Evolutionary conservation across 2,888 invertebrate species (phyloP).

Genomic region (Volucella inflata): DNA sequence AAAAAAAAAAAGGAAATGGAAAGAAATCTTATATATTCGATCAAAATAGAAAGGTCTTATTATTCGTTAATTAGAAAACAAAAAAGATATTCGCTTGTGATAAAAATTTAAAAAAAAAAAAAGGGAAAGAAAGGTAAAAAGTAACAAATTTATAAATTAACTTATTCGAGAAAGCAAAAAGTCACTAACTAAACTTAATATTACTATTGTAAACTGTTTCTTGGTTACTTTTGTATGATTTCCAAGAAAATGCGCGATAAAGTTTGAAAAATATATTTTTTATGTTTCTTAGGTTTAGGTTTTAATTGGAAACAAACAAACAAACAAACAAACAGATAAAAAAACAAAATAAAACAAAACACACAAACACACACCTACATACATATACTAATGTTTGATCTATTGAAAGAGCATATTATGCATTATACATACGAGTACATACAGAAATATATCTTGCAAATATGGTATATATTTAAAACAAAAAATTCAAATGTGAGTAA

Average conservation of each 20-base stretch:
- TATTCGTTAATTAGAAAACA: slow-evolving; percentile 28
- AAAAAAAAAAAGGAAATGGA: neutral
- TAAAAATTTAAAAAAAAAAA: slow-evolving; percentile 28
- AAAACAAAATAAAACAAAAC: slow-evolving; percentile 23
- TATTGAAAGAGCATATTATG: slow-evolving; percentile 45
- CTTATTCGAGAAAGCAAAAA: slow-evolving; percentile 49
- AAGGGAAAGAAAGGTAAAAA: neutral
- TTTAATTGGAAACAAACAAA: neutral
- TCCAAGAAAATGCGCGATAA: slow-evolving; percentile 5
- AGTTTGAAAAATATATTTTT: slow-evolving; percentile 47
- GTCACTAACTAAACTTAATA: slow-evolving; percentile 41
- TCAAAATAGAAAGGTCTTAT: slow-evolving; percentile 8
- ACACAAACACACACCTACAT: slow-evolving; percentile 26
- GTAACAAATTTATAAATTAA: slow-evolving; percentile 15
- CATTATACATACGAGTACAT: slow-evolving; percentile 23
- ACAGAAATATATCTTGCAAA: slow-evolving; percentile 19
- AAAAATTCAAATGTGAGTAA: slow-evolving; percentile 27
- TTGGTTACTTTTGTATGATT: slow-evolving; percentile 51
- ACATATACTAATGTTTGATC: slow-evolving; percentile 33
- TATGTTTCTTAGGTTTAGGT: slow-evolving; percentile 59
- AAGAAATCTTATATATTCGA: slow-evolving; percentile 22
- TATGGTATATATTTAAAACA: slow-evolving; percentile 31
- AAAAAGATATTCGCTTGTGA: slow-evolving; percentile 64
- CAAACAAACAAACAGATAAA: slow-evolving; percentile 3
- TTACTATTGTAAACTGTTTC: slow-evolving; percentile 19